phyloP scores from a whole-genome alignment of 2,113 vertebrate genomes.

The Calidris pygmaea region DNA sequence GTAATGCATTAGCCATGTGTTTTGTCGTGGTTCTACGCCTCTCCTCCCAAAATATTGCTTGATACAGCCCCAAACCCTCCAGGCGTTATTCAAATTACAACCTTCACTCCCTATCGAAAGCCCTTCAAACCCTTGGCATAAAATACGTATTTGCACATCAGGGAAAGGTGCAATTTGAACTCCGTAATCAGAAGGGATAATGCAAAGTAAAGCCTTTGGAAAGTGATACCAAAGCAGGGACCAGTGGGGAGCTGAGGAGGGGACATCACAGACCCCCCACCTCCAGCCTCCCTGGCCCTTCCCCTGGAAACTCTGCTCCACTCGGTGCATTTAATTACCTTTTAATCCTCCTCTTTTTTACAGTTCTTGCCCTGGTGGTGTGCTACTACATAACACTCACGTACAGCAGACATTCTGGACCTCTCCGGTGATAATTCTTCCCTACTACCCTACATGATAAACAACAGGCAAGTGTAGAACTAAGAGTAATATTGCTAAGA shows the following conservation, averaged over 20 bases:
- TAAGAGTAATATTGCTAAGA: background rate
- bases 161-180: background rate
- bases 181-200: background rate
- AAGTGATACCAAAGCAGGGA: background rate
- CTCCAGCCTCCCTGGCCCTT: background rate
- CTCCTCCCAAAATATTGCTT: background rate
- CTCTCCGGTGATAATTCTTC: fast-evolving
- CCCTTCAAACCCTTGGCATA: background rate
- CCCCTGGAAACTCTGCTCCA: background rate
- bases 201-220: background rate
- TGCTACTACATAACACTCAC: background rate
- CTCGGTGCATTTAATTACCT: background rate
- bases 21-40: fast-evolving
- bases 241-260: fast-evolving
- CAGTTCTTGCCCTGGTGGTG: background rate
- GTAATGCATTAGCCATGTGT: fast-evolving
- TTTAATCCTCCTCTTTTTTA: background rate
- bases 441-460: background rate
- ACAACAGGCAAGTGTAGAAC: fast-evolving
- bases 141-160: background rate
- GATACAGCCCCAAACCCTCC: background rate
- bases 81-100: background rate
- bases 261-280: background rate
- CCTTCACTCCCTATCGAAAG: background rate
- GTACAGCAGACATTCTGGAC: background rate